These are phyloP conservation scores for Melanerpes formicivorus DNA, from an alignment of 2,113 vertebrate species.

Conservation along the genomic window DNA sequence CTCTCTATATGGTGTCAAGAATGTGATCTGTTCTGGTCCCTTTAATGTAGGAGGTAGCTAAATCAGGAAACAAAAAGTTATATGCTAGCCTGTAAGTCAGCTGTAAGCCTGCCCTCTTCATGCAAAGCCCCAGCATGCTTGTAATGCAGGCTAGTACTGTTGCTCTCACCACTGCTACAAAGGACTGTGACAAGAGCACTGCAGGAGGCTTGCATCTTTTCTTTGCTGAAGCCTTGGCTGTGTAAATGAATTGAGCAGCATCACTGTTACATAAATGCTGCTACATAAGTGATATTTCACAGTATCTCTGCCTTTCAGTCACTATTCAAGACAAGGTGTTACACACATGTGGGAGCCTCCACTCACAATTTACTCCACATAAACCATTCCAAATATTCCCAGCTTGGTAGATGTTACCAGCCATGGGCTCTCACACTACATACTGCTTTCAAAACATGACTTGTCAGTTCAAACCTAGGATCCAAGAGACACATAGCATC, in stretches of 20 bases:
- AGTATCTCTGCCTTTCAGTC: background rate
- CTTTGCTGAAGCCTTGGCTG: background rate
- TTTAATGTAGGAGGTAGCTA: background rate
- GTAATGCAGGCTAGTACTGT: background rate
- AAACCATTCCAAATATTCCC: background rate
- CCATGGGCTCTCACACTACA: background rate
- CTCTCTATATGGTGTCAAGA: background rate
- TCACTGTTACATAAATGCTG: fast-evolving
- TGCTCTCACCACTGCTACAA: background rate
- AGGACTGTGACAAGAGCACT: background rate
- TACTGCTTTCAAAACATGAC: background rate
- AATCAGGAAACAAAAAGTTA: background rate
- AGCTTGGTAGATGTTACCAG: background rate
- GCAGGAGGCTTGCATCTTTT: background rate
- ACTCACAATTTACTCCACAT: background rate
- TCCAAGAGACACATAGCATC: background rate
- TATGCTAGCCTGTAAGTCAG: background rate
- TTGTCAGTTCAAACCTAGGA: background rate
- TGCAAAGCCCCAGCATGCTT: background rate
- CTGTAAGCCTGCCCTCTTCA: background rate
- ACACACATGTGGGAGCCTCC: background rate
- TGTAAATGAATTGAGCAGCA: background rate
- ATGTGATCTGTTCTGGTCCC: background rate
- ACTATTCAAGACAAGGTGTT: background rate
- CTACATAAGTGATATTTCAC: background rate